Evolutionary conservation across 1,140 invertebrate genomes (phyloP).

Genomic region (Nylanderia fulva): DNA sequence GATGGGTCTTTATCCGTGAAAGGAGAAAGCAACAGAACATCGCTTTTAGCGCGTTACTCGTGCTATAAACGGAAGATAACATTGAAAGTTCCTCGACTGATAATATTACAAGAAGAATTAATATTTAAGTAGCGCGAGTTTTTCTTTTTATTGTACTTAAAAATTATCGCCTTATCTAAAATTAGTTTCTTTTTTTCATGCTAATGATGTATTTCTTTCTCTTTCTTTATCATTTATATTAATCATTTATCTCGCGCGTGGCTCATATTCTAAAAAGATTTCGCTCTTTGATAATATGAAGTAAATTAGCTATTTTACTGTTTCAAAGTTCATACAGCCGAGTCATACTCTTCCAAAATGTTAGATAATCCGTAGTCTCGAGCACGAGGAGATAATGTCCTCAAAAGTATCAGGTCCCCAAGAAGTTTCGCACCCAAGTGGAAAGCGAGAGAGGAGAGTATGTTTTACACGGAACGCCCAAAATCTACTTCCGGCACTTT

Average conservation of each 20-base stretch:
- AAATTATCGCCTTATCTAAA: conserved; percentile 11
- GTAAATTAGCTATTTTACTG: background rate
- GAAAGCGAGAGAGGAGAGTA: background rate
- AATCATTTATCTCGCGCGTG: background rate
- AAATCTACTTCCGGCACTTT: conserved; percentile 54
- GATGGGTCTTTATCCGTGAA: conserved; percentile 19
- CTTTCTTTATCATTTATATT: background rate
- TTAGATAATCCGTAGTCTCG: conserved; percentile 26
- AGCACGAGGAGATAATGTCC: conserved; percentile 25
- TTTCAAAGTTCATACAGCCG: background rate
- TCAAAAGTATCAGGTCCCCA: conserved; percentile 26
- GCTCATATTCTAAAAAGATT: background rate
- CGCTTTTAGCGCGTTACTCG: conserved; percentile 5
- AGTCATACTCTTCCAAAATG: conserved; percentile 21
- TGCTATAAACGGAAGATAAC: background rate
- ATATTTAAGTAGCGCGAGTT: background rate
- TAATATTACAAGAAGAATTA: conserved; percentile 1
- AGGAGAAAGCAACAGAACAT: conserved; percentile 7
- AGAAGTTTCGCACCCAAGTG: conserved; percentile 35
- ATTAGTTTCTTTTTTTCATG: background rate
- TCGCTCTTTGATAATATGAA: background rate
- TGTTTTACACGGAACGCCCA: conserved; percentile 29
- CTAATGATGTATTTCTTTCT: background rate
- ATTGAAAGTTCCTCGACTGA: background rate
- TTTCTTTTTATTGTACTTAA: background rate